phyloP scores from a whole-genome alignment of 2,888 invertebrate genomes.

The Cataglyphis albicans region DNA sequence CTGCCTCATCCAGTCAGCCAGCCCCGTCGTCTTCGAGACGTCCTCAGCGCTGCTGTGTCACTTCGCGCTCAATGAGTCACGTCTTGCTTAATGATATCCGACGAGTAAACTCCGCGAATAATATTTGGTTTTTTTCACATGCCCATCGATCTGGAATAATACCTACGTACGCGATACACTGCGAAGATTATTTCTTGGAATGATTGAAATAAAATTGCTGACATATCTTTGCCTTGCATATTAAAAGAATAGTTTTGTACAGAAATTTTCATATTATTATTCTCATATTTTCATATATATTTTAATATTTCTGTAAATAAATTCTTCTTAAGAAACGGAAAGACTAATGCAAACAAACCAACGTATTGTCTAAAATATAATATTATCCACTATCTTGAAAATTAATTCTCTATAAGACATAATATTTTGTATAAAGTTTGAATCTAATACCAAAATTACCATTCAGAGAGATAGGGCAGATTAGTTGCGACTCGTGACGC shows the following conservation, averaged over 20 bases:
- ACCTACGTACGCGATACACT: not conserved
- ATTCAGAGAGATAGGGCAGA: conserved; percentile 21
- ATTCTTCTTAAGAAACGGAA: not conserved
- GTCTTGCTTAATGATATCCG: conserved; percentile 65
- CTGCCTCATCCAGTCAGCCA: conserved; percentile 72
- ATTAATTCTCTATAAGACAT: conserved; percentile 18
- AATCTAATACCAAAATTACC: conserved; percentile 18
- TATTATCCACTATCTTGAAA: not conserved
- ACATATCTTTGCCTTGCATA: not conserved
- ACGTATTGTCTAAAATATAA: not conserved
- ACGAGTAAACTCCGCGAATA: conserved; percentile 24
- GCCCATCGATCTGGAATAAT: not conserved
- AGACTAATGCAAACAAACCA: no score
- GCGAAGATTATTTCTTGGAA: not conserved
- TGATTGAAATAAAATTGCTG: not conserved
- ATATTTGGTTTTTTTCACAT: conserved; percentile 1
- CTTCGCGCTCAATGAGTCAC: conserved; percentile 61
- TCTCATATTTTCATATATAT: not conserved
- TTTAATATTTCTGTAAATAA: not conserved
- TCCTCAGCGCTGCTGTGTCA: conserved; percentile 62
- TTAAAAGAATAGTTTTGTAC: not conserved
- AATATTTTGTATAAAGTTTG: not conserved
- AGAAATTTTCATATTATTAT: not conserved
- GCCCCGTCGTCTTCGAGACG: conserved; percentile 69
- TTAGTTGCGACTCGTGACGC: conserved; percentile 16